Evolutionary conservation across 2,797 vertebrate species (phyloP), one percentile per base, ranked within the genome.

Genomic region (Poecilia picta): DNA sequence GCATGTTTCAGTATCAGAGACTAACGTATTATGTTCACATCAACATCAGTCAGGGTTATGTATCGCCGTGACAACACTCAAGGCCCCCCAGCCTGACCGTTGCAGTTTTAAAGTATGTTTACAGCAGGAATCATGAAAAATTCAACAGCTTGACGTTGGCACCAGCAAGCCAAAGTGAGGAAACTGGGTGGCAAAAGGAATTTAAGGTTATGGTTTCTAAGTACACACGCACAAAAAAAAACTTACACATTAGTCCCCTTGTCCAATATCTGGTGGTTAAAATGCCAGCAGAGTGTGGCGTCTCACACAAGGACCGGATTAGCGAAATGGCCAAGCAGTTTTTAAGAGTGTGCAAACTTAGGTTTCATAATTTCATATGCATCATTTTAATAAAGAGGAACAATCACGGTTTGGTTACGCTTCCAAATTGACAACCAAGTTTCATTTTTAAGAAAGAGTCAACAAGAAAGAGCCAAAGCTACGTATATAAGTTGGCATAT

Each of bases 21-120:
- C 23, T 15, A 76, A 57, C 39, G 82, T 75, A 62, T 47, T 79
- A 72, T 75, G 64, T 46, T 73, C n/a, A 75, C 81, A 23, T 79
- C 72, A 46, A 73, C 33, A 43, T 81, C 72, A 72, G 15, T 82
- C 76, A 75, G 36, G 39, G 41, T 64, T 49, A 25, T 75, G 64
- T 81, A 73, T 59, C 64, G 68, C 62, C 25, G 28, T 31, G 36
- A 75, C 12, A 72, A 51, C 33, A 5, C 31, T 73, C 53, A 72
- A 57, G 81, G 76, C 75, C 62, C 46, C 46, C 62, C 64, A 74
- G 33, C 15, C 62, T 66, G 39, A 33, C 46, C 25, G 33, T 41
- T 20, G 31, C 45, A 12, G 45, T 68, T 81, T 28, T 25, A 36
- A 10, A 81, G 57, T 74, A 59, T 4, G 13, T 83, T 83, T 55